Evolutionary conservation across 2,888 invertebrate genomes (phyloP), one percentile per base, ranked within the genome.

Genomic region (Dioctria rufipes): DNA sequence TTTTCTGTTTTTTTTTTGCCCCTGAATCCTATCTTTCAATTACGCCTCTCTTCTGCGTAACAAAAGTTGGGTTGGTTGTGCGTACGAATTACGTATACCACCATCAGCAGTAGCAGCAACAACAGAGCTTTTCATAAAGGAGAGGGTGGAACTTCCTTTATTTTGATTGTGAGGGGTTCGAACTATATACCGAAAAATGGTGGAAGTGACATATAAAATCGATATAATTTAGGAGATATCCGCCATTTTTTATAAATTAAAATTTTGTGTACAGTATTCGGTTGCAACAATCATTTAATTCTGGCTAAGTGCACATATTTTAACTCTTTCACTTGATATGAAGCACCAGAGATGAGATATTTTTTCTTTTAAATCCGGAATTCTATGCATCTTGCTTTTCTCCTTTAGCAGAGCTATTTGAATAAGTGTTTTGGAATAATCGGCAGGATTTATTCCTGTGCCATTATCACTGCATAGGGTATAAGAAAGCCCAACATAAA

Each of bases 91-190:
- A 25, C 25, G 25, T 25, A 25, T 25, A 25, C 25, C 25, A 25
- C 25, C 61, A 61, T 2, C 11, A 6, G 61, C n/a, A 61, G 61
- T 61, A 13, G 6, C 25, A 25, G 61, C 6, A 66, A 0, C 61
- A 42, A 49, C 39, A 58, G 63, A 63, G 63, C 77, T 77, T 77
- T 77, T 60, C 6, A 13, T 42, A 25, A 25, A n/a, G n/a, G 37
- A 25, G 77, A 77, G 77, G 77, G 77, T 77, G 77, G 77, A 77
- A 61, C 77, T 77, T 63, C 77, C 49, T 13, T 46, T 51, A 3
- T 6, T 25, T 25, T 25, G 25, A 25, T 25, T 9, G 13, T 39
- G 49, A 37, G 39, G 63, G 77, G 42, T 66, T 8, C 13, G 43
- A 66, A 66, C 46, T 63, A 25, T 63, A 58, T 37, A 25, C 37